These are phyloP conservation scores for Amphiura filiformis DNA, from an alignment of 35 echinoderm and acorn worm genomes.

Conservation along the genomic window DNA sequence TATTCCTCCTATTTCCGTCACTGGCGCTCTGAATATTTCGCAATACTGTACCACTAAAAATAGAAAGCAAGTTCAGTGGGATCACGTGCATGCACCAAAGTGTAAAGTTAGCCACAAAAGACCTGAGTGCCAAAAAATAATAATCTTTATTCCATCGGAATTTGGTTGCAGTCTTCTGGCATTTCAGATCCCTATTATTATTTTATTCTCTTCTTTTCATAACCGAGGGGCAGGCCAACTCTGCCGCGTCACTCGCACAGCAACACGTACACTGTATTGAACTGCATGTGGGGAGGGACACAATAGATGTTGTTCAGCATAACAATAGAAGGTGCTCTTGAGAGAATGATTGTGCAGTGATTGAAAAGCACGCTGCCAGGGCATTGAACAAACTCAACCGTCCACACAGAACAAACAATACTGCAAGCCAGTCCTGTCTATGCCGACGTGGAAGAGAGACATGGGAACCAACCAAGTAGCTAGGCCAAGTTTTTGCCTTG, in stretches of 20 bases:
- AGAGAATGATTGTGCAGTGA: background rate
- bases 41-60: no score
- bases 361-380: background rate
- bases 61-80: no score
- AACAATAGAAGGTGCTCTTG: background rate
- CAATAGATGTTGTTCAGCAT: background rate
- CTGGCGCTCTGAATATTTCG: no score
- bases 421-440: background rate
- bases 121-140: no score
- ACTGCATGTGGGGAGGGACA: background rate
- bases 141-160: no score
- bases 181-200: no score
- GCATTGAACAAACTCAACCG: background rate
- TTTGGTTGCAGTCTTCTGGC: no score
- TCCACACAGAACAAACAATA: background rate
- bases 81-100: no score
- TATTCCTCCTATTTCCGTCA: no score
- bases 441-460: background rate
- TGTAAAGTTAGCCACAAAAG: no score
- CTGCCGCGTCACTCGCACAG: background rate
- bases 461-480: background rate
- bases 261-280: background rate
- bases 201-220: no score
- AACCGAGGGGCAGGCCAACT: no score
- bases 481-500: background rate